These are phyloP conservation scores for Augochlorella aurata DNA, from an alignment of 2,888 invertebrate species.

Conservation along the genomic window DNA sequence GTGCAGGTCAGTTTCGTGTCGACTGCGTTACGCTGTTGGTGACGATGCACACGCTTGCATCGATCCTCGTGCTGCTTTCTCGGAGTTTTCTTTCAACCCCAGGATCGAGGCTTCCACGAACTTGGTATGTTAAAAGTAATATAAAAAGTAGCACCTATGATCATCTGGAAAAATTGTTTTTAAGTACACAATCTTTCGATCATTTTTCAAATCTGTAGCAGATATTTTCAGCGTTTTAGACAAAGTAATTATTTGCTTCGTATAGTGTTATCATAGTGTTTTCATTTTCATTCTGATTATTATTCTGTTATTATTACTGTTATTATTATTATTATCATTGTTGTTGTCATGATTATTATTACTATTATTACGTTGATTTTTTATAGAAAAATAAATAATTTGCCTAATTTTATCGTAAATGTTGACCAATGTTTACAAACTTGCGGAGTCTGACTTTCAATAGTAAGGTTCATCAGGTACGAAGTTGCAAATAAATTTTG, in stretches of 20 bases:
- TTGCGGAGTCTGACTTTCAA: background rate
- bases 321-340: too few species aligned
- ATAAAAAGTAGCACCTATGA: background rate
- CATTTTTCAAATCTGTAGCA: too few species aligned
- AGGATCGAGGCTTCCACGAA: background rate
- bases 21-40: slow-evolving; percentile 64
- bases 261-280: too few species aligned
- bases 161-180: background rate
- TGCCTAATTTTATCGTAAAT: background rate
- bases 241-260: too few species aligned
- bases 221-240: too few species aligned
- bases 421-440: background rate
- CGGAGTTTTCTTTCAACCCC: too few species aligned
- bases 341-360: too few species aligned
- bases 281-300: too few species aligned
- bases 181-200: background rate
- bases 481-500: background rate
- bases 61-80: slow-evolving; percentile 36
- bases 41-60: slow-evolving; percentile 47
- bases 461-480: background rate
- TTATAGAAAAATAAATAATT: background rate
- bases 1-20: slow-evolving; percentile 70
- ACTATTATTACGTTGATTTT: too few species aligned
- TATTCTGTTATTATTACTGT: too few species aligned
- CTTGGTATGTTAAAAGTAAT: background rate